phyloP scores from a whole-genome alignment of 53 echinoderm and acorn worm species.

The Antedon mediterranea region DNA sequence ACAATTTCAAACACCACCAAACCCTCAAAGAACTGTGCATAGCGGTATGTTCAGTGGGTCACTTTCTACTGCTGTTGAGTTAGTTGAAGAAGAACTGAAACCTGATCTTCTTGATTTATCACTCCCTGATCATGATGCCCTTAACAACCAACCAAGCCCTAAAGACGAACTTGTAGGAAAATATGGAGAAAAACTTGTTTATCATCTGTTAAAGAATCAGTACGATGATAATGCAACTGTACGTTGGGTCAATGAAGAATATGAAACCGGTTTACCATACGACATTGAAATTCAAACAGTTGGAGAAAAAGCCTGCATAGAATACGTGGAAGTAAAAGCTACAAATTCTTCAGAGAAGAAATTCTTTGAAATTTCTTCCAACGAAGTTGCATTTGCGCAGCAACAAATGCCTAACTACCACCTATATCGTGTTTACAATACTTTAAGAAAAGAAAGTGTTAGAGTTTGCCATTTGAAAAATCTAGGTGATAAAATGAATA shows the following conservation, averaged over 20 bases:
- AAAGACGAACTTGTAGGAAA: slow-evolving; percentile 10
- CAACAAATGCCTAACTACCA: slow-evolving; percentile 12
- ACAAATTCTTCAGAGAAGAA: slow-evolving; percentile 23
- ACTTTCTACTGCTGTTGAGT: slow-evolving; percentile 1
- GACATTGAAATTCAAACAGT: slow-evolving; percentile 25
- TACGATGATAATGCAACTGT: slow-evolving; percentile 1
- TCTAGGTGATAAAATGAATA: slow-evolving; percentile 20
- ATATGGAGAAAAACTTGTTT: slow-evolving; percentile 48
- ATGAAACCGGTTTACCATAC: slow-evolving; percentile 30
- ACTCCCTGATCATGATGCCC: slow-evolving; percentile 3
- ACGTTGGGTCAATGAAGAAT: slow-evolving; percentile 17
- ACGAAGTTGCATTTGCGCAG: slow-evolving; percentile 30
- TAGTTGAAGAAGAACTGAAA: slow-evolving; percentile 27
- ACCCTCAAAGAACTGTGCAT: background rate
- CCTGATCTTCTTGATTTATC: slow-evolving; percentile 14
- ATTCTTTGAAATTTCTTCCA: slow-evolving; percentile 35
- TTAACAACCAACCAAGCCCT: background rate
- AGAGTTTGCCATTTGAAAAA: slow-evolving; percentile 20
- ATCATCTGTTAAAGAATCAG: background rate
- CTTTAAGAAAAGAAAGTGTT: slow-evolving; percentile 10
- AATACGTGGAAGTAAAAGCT: slow-evolving; percentile 41
- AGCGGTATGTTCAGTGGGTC: slow-evolving; percentile 1
- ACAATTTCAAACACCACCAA: background rate
- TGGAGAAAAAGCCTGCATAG: background rate
- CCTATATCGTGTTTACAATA: slow-evolving; percentile 40